Conservation (phyloP, 2,113 vertebrate genomes). For the Pteronura brasiliensis region DNA sequence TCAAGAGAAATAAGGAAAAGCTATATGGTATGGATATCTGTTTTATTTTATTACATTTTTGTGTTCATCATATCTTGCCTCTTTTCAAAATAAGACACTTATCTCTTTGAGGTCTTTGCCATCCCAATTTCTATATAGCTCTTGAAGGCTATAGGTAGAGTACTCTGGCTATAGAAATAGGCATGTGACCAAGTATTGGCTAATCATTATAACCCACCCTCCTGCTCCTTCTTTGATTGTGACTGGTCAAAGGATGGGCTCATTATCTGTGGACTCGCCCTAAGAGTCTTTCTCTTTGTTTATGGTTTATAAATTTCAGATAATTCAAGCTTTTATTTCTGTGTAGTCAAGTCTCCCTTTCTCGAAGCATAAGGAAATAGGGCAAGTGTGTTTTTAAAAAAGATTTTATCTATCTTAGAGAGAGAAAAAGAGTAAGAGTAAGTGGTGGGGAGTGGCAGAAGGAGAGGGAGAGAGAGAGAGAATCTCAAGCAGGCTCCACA, state of each 20-base stretch:
- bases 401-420: neutral
- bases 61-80: neutral
- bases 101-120: neutral
- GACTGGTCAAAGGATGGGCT: neutral
- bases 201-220: fast-evolving
- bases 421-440: neutral
- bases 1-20: neutral
- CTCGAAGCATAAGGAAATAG: neutral
- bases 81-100: neutral
- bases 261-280: neutral
- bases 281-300: neutral
- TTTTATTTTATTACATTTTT: neutral
- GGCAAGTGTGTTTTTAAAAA: neutral
- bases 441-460: neutral
- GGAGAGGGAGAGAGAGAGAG: neutral
- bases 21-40: neutral
- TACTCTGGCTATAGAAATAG: neutral
- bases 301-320: neutral
- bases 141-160: neutral
- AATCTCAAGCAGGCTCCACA: too few species aligned
- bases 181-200: neutral
- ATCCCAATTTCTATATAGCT: neutral
- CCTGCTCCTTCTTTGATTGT: neutral
- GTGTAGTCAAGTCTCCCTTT: neutral
- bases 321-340: neutral